phyloP scores from a whole-genome alignment of 2,113 vertebrate species.

The Mohoua ochrocephala region DNA sequence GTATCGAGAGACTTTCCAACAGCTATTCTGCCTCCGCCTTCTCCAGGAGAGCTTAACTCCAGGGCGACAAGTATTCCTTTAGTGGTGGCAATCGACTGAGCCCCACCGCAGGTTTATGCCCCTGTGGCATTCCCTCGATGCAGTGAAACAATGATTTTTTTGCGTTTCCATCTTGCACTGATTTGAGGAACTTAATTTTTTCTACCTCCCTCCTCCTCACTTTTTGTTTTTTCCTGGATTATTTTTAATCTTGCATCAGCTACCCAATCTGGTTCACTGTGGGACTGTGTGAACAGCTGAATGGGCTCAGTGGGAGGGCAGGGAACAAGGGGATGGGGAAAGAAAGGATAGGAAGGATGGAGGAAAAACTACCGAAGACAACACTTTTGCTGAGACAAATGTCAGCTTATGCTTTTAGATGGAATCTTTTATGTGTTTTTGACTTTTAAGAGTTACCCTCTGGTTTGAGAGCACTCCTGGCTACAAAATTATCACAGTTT shows the following conservation, averaged over 20 bases:
- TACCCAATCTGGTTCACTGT: constrained; percentile 35
- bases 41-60: neutral
- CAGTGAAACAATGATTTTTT: neutral
- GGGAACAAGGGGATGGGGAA: constrained; percentile 12
- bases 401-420: neutral
- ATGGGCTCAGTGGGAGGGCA: constrained; percentile 52
- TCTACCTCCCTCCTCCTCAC: constrained; percentile 21
- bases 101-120: neutral
- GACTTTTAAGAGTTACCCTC: neutral
- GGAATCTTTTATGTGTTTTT: neutral
- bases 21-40: neutral
- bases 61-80: neutral
- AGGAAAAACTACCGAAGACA: neutral
- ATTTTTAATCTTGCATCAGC: constrained; percentile 46
- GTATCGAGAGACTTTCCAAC: constrained; percentile 22
- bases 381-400: neutral
- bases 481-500: neutral
- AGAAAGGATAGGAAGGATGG: neutral
- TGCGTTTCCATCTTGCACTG: neutral
- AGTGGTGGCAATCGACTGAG: neutral
- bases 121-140: neutral
- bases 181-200: constrained; percentile 9
- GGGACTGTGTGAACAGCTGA: constrained; percentile 62
- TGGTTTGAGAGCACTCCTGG: neutral
- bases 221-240: constrained; percentile 52